Evolutionary conservation across 2,113 vertebrate genomes (phyloP).

Genomic region (Cercocebus atys): DNA sequence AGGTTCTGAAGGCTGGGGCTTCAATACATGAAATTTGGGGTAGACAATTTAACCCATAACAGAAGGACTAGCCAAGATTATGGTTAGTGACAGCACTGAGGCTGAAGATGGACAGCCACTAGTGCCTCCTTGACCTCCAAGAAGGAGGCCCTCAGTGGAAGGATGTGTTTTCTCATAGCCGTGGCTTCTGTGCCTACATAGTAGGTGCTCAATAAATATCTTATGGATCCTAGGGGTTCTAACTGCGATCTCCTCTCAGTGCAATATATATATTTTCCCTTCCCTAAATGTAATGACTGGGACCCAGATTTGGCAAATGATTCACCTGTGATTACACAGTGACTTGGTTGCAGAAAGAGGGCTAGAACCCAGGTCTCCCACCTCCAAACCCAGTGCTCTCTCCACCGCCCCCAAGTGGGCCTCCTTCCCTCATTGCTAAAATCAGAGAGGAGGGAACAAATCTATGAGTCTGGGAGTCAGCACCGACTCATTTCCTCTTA

Average conservation of each 20-base stretch:
- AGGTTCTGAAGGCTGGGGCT: not conserved
- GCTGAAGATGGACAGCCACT: not conserved
- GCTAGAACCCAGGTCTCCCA: not conserved
- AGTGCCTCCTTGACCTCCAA: too few species aligned
- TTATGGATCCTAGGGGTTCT: too few species aligned
- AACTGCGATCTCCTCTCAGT: not conserved
- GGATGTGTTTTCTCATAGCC: too few species aligned
- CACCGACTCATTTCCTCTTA: conserved; percentile 28
- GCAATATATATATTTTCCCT: too few species aligned
- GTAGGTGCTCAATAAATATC: rapidly evolving
- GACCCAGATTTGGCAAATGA: not conserved
- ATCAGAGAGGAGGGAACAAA: not conserved
- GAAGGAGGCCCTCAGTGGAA: too few species aligned
- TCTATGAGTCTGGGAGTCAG: not conserved
- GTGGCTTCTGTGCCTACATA: rapidly evolving
- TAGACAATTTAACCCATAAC: not conserved
- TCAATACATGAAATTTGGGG: not conserved
- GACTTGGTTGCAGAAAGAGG: not conserved
- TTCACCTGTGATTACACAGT: not conserved
- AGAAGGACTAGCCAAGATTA: not conserved
- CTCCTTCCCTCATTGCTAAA: not conserved
- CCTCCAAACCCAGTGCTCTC: not conserved
- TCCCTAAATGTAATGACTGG: not conserved
- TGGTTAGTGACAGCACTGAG: not conserved
- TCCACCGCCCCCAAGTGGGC: rapidly evolving